Evolutionary conservation across 1,140 invertebrate species (phyloP).

Genomic region (Heliconius himera): DNA sequence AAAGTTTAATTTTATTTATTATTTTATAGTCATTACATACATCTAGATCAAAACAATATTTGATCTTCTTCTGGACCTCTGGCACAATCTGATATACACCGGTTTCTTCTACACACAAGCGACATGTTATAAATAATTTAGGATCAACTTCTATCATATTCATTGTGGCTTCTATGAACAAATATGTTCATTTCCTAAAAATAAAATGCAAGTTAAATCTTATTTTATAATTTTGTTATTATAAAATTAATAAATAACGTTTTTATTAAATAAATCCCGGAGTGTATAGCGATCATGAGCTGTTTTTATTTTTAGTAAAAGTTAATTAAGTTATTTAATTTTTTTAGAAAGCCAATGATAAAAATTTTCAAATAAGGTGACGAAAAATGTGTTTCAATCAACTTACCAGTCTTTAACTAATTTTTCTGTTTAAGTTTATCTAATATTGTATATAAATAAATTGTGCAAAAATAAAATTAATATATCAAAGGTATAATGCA

Average conservation of each 20-base stretch:
- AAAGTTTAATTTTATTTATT: not conserved
- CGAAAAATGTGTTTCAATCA: not conserved
- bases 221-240: no score
- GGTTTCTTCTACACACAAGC: slow-evolving; percentile 63
- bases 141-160: slow-evolving; percentile 63
- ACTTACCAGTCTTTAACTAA: not conserved
- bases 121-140: slow-evolving; percentile 66
- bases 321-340: not conserved
- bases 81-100: slow-evolving; percentile 68
- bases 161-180: slow-evolving; percentile 41
- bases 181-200: not conserved
- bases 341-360: no score
- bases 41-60: slow-evolving; percentile 68
- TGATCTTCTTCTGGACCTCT: slow-evolving; percentile 59
- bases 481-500: not conserved
- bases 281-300: no score
- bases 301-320: not conserved
- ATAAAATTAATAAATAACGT: no score
- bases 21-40: slow-evolving; percentile 46
- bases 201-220: not conserved
- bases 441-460: not conserved
- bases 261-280: no score
- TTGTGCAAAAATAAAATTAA: not conserved
- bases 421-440: no score
- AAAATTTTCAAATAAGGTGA: not conserved